Base-by-base conservation (phyloP, 2,888 invertebrate species). In the Eucera pruinosa region DNA sequence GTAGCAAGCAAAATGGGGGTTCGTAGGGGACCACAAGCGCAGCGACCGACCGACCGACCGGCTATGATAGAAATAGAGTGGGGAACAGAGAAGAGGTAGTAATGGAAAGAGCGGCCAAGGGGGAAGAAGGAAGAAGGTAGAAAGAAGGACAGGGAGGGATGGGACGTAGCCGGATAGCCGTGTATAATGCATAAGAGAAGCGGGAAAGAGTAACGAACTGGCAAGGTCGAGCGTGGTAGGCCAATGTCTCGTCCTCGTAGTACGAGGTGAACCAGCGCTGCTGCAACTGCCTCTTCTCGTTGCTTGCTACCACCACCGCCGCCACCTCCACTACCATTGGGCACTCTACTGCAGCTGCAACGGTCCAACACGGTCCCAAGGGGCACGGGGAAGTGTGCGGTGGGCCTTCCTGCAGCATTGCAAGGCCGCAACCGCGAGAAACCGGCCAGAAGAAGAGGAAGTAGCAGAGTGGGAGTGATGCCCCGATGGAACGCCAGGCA, bases 171-270 rank as follows among this genome's bases (percentile, higher is more conserved):
- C 85, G 83, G 82, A 88, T 84, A 87, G 83, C 82, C 80, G 86
- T 81, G 87, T 85, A 83, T 86, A 88, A 88, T 86, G 88, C 88
- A 88, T 84, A 89, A 89, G 89, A 89, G 86, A 86, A 85, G 81
- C 80, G 78, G 87, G 90, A 90, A 90, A 90, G 91, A 90, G 91
- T 90, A 91, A 91, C 90, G 91, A 91, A 91, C 91, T 90, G 90
- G 90, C 90, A 91, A 91, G 91, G 91, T 91, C 91, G 91, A 91
- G 89, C 88, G 88, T 89, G 90, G 90, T 90, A 90, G 89, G 90
- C 91, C 91, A 91, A 91, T 91, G 91, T 91, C 91, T 91, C 90
- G 90, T 90, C 86, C 88, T 88, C 85, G 82, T 82, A 83, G 78
- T 86, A 86, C 81, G 85, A 85, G 85, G 83, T 81, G 80, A 85